Evolutionary conservation across 2,888 invertebrate genomes (phyloP), one percentile per base, ranked within the genome.

Genomic region (Sesamia inferens): DNA sequence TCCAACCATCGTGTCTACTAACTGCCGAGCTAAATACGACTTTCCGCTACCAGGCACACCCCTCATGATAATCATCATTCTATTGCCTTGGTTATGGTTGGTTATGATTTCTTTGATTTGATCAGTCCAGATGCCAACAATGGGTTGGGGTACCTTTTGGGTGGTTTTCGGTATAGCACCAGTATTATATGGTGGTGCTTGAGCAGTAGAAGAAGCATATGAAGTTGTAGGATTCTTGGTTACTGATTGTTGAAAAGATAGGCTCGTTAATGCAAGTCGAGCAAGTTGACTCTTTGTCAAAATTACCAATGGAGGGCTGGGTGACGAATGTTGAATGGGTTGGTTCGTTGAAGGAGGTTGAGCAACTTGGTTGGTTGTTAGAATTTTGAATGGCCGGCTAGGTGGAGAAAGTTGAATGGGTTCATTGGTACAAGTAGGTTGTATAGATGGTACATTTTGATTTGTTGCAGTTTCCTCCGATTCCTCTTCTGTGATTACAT

Each of bases 1-100:
- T 24, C 92, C 94, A 77, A 93, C 73, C 47, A 90, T 91, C 48
- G 83, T 81, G 72, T 93, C 91, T 10, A 97, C 83, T 47, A 98
- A 93, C 66, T 94, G 93, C 84, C 92, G 95, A 0, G 98, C 98
- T 75, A 98, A 90, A 84, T 96, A 96, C 0, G 98, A 96, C 93
- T 99, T 99, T 0, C 99, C 99, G 90, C 98, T 97, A 0, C 99
- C 99, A 0, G 99, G 97, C 7, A 97, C 94, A 0, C 99, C 99
- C 80, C 99, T 96, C 96, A 99, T 94, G 3, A 99, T 87, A 16
- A 99, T 94, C 89, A 99, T 89, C 11, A 98, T 95, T 90, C 97
- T 97, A 71, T 93, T 94, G 0, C 97, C 97, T 65, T 96, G 90
- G 31, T 92, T 93, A 68, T 94, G 91, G 62, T 90, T 71, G 16